A percentile compares a stretch with the other conserved stretches of the same genome.
These are phyloP conservation scores for Parazoanthus darwini DNA, from an alignment of 92 coral and sea anemone genomes.

Conservation along the genomic window DNA sequence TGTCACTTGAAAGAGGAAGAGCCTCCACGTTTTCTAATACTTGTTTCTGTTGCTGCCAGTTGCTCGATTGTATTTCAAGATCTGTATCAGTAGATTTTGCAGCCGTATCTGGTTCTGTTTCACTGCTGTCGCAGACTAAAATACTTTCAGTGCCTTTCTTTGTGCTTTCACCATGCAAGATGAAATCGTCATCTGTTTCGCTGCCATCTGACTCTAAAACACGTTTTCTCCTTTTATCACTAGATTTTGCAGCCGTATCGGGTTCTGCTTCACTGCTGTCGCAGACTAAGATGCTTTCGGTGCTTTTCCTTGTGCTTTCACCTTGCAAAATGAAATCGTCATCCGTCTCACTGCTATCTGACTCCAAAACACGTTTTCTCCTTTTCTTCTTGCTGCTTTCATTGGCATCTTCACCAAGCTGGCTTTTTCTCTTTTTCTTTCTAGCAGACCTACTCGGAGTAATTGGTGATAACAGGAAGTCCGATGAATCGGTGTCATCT, in stretches of 20 bases:
- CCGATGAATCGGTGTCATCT: conserved; percentile 25
- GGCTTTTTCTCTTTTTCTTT: conserved; percentile 15
- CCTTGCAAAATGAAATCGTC: neutral
- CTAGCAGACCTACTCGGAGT: conserved; percentile 20
- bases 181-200: neutral
- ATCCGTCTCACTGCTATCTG: neutral
- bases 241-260: neutral
- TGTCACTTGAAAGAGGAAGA: neutral
- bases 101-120: neutral
- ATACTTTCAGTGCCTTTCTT: neutral
- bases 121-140: neutral
- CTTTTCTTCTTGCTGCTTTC: neutral
- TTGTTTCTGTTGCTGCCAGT: neutral
- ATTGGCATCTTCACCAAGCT: neutral
- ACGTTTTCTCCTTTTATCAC: neutral
- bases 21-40: neutral
- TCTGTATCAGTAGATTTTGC: neutral
- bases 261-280: neutral
- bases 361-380: neutral
- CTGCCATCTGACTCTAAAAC: conserved; percentile 9
- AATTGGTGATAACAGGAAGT: conserved; percentile 4
- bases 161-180: neutral
- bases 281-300: neutral
- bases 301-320: neutral
- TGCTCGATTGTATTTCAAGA: neutral